These are phyloP conservation scores for Heliothis subflexa DNA, from an alignment of 1,140 invertebrate species.

Conservation along the genomic window DNA sequence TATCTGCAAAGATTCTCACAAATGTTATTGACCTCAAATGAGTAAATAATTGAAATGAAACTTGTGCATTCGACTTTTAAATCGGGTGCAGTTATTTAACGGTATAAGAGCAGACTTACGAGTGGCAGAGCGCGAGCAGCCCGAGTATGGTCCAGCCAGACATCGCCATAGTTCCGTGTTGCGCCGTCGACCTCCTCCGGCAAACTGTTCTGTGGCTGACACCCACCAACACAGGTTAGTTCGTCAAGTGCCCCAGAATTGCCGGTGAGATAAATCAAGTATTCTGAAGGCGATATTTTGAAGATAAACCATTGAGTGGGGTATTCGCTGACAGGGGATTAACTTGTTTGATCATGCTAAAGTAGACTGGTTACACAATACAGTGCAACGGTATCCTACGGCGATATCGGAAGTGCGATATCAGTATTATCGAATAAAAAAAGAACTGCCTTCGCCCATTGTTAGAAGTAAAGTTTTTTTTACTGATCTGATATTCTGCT, in stretches of 20 bases:
- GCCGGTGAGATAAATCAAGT: constrained; percentile 42
- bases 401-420: background rate
- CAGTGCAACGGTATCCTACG: background rate
- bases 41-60: background rate
- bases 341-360: constrained; percentile 2
- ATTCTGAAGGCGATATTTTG: constrained; percentile 7
- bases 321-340: constrained; percentile 32
- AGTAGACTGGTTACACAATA: background rate
- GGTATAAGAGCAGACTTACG: constrained; percentile 69
- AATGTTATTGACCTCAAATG: no score
- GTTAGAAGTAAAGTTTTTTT: no score
- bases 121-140: constrained; percentile 66
- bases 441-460: no score
- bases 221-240: constrained; percentile 40
- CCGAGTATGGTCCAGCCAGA: constrained; percentile 59
- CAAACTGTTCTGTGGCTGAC: constrained; percentile 59
- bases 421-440: background rate
- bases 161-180: constrained; percentile 68
- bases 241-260: constrained; percentile 52
- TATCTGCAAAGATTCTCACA: no score
- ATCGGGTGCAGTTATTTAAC: constrained; percentile 31
- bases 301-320: constrained; percentile 15
- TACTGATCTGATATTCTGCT: no score
- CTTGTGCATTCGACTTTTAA: constrained; percentile 7
- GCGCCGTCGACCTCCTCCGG: constrained; percentile 54